These are phyloP conservation scores for Lucifuga dentata DNA, from an alignment of 2,113 vertebrate genomes.

Conservation along the genomic window DNA sequence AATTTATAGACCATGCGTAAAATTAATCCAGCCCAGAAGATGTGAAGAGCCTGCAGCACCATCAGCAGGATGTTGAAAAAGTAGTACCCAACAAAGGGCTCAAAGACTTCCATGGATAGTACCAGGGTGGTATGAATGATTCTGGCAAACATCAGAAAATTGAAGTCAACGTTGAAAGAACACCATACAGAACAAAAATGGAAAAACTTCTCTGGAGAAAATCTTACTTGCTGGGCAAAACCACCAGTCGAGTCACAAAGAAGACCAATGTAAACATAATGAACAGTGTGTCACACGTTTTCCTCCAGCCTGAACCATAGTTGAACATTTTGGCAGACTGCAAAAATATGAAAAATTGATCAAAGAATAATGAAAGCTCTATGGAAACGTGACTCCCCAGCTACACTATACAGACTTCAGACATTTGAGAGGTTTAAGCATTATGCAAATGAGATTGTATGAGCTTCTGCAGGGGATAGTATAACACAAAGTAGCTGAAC, in stretches of 20 bases:
- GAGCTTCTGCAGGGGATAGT: too few species aligned
- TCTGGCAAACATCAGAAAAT: slow-evolving; percentile 65
- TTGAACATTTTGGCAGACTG: slow-evolving; percentile 91
- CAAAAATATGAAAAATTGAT: slow-evolving; percentile 17
- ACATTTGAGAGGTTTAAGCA: too few species aligned
- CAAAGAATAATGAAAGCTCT: neutral
- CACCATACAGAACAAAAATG: neutral
- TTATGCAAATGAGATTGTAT: too few species aligned
- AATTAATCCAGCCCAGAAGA: slow-evolving; percentile 94
- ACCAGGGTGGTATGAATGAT: slow-evolving; percentile 87
- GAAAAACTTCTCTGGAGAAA: neutral
- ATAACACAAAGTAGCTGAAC: too few species aligned
- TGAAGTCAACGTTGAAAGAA: neutral
- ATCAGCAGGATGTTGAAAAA: slow-evolving; percentile 88
- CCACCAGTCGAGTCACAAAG: slow-evolving; percentile 84
- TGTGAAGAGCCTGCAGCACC: slow-evolving; percentile 88
- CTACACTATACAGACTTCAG: too few species aligned
- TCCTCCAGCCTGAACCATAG: slow-evolving; percentile 88
- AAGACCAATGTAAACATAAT: slow-evolving; percentile 87
- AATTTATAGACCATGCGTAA: slow-evolving; percentile 90
- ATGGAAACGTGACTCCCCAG: too few species aligned
- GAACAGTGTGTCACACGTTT: slow-evolving; percentile 84
- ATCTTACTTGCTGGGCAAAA: slow-evolving; percentile 90
- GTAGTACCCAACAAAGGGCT: slow-evolving; percentile 91
- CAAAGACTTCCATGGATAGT: slow-evolving; percentile 85